These are phyloP conservation scores for Macrobrachium nipponense DNA, from an alignment of 1,140 invertebrate genomes.

Conservation along the genomic window DNA sequence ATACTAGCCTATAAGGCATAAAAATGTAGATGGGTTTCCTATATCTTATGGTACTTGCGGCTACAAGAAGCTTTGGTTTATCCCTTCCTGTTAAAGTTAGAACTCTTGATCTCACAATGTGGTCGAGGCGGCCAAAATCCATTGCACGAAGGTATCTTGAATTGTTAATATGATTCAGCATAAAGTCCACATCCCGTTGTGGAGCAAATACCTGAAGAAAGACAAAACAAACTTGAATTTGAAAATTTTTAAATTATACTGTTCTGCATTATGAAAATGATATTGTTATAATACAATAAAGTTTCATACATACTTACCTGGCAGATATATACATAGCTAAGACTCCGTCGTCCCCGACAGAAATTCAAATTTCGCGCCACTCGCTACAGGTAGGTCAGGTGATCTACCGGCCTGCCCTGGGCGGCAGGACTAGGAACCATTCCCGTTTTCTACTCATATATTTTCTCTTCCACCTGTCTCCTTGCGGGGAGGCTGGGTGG, in stretches of 20 bases:
- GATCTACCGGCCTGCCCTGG: too few species aligned
- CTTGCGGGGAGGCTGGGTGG: too few species aligned
- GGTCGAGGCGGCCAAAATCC: slow-evolving; percentile 51
- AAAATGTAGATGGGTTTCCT: slow-evolving; percentile 53
- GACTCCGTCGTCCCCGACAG: too few species aligned
- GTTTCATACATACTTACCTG: too few species aligned
- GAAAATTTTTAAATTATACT: neutral
- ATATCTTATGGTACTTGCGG: slow-evolving; percentile 51
- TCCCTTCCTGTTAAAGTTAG: neutral
- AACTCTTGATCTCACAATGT: slow-evolving; percentile 31
- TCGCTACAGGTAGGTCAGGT: too few species aligned
- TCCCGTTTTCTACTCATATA: too few species aligned
- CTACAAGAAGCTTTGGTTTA: slow-evolving; percentile 32
- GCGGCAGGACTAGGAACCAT: too few species aligned
- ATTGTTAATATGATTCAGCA: slow-evolving; percentile 54
- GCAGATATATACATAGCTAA: too few species aligned
- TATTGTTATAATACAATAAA: too few species aligned
- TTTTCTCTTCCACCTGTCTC: too few species aligned
- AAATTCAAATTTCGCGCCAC: too few species aligned
- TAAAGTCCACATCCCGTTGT: slow-evolving; percentile 48
- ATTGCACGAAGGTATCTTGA: slow-evolving; percentile 48
- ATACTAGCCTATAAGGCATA: slow-evolving; percentile 45
- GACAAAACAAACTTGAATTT: neutral
- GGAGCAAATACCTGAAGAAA: slow-evolving; percentile 37
- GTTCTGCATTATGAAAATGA: neutral